Conservation (phyloP, 2,113 vertebrate species). For the Urocitellus parryii region DNA sequence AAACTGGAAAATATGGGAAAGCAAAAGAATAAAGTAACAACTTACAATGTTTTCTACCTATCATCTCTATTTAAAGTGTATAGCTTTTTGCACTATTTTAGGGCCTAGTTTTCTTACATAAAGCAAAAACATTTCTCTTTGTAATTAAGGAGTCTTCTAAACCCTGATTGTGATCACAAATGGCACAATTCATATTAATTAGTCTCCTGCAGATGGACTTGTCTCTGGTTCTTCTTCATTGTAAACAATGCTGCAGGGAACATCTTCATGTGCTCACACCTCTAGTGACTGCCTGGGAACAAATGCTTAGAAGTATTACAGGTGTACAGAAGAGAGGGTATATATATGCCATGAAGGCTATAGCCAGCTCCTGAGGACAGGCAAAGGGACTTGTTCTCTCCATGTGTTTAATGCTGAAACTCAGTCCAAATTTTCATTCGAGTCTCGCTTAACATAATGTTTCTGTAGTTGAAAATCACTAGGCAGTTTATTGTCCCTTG, state of each 20-base stretch:
- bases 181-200: neutral
- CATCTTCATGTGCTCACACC: neutral
- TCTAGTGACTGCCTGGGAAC: conserved; percentile 15
- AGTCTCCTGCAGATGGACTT: neutral
- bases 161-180: neutral
- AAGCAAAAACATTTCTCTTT: neutral
- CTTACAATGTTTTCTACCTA: neutral
- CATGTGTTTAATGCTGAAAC: neutral
- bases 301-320: neutral
- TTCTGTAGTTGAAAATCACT: neutral
- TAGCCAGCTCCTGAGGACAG: neutral
- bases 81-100: neutral
- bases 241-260: neutral
- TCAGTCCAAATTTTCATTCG: neutral
- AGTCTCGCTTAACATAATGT: neutral
- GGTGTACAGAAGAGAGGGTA: neutral
- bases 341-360: neutral
- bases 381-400: neutral
- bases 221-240: neutral
- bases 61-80: neutral
- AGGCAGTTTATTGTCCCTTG: neutral
- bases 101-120: neutral
- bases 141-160: neutral
- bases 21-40: neutral
- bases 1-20: neutral